A percentile compares a stretch with the other conserved stretches of the same genome.
Evolutionary conservation across 2,113 vertebrate genomes (phyloP).

Genomic region (Passer montanus): DNA sequence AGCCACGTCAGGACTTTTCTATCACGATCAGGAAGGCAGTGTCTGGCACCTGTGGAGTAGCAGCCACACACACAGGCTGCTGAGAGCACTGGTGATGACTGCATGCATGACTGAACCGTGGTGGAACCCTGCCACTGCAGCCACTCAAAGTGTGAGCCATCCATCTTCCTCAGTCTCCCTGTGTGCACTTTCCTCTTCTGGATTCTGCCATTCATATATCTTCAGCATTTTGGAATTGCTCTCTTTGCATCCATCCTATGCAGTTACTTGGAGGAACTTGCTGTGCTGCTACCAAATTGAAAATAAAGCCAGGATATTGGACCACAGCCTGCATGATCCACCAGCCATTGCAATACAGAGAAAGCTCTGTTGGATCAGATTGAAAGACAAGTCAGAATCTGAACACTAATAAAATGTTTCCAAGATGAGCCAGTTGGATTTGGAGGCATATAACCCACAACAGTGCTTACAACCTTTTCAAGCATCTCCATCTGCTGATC

Average conservation of each 20-base stretch:
- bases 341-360: neutral
- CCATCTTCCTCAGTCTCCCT: neutral
- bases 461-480: neutral
- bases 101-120: neutral
- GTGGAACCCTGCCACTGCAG: neutral
- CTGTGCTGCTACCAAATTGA: slow-evolving; percentile 24
- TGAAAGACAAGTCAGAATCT: neutral
- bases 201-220: neutral
- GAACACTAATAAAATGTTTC: neutral
- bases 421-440: neutral
- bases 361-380: neutral
- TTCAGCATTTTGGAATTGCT: slow-evolving; percentile 1
- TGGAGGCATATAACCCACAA: neutral
- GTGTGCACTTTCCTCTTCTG: neutral
- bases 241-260: neutral
- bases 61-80: neutral
- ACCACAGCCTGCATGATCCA: slow-evolving; percentile 10
- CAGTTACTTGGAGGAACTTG: slow-evolving; percentile 12
- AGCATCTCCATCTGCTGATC: neutral
- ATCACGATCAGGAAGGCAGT: neutral
- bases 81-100: neutral
- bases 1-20: neutral
- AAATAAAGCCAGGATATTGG: slow-evolving; percentile 42
- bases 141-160: neutral
- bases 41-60: neutral